phyloP scores from a whole-genome alignment of 1,140 invertebrate genomes.

The Cydia amplana region DNA sequence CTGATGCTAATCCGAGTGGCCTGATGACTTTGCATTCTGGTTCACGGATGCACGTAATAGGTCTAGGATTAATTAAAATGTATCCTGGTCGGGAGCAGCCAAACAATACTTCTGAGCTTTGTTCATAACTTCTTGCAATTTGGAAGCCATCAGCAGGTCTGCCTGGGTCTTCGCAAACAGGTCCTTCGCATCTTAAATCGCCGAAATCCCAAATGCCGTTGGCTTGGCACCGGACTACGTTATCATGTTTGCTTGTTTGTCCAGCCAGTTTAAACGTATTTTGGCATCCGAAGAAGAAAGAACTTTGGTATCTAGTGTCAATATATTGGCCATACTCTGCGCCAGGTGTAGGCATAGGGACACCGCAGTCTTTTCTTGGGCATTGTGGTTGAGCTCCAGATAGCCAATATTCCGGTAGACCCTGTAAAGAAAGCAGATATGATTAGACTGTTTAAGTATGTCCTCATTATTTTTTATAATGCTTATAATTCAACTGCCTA shows the following conservation, averaged over 20 bases:
- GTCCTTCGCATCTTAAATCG: slow-evolving; percentile 96
- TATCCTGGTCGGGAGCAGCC: slow-evolving; percentile 95
- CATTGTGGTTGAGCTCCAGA: slow-evolving; percentile 92
- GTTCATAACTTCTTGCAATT: slow-evolving; percentile 94
- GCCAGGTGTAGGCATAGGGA: slow-evolving; percentile 92
- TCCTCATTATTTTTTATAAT: not conserved
- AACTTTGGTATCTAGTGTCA: slow-evolving; percentile 94
- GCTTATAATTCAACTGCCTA: slow-evolving; percentile 14
- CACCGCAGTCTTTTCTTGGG: slow-evolving; percentile 92
- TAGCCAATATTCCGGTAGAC: slow-evolving; percentile 94
- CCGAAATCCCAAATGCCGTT: slow-evolving; percentile 98
- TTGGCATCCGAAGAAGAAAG: slow-evolving; percentile 97
- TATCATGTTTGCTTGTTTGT: slow-evolving; percentile 94
- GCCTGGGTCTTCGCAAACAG: slow-evolving; percentile 97
- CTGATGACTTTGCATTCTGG: slow-evolving; percentile 96
- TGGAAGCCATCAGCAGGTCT: slow-evolving; percentile 95
- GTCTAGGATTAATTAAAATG: slow-evolving; percentile 93
- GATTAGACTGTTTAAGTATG: not conserved
- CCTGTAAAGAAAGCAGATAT: slow-evolving; percentile 71
- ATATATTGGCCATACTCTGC: slow-evolving; percentile 93
- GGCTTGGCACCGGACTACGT: slow-evolving; percentile 93
- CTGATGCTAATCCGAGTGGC: slow-evolving; percentile 94
- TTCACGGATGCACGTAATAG: slow-evolving; percentile 94
- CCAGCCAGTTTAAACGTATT: slow-evolving; percentile 97
- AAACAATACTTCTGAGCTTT: slow-evolving; percentile 94